A percentile compares a stretch with the other conserved stretches of the same genome.
Evolutionary conservation across 2,888 invertebrate genomes (phyloP).

Genomic region (Phaonia tiefii): DNA sequence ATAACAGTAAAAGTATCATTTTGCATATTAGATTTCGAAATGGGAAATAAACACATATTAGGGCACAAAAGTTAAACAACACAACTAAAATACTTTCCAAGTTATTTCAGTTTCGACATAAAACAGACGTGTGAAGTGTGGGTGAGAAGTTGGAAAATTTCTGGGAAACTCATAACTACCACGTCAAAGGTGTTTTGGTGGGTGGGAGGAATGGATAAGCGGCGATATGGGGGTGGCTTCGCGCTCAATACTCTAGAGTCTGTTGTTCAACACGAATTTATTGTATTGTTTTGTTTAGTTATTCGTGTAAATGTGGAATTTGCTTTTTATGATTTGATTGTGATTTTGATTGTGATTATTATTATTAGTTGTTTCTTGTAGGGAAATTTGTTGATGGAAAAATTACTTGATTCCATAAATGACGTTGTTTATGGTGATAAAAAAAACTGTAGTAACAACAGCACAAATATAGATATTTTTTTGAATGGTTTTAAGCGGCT

Average conservation of each 20-base stretch:
- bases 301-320: constrained; percentile 52
- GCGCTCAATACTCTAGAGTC: constrained; percentile 21
- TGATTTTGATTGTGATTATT: constrained; percentile 25
- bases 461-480: neutral
- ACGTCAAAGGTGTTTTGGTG: neutral
- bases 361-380: constrained; percentile 20
- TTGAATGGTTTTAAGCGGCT: neutral
- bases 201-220: neutral
- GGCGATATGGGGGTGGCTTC: neutral
- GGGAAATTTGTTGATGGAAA: constrained; percentile 36
- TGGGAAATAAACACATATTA: neutral
- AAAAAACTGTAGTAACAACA: constrained; percentile 6
- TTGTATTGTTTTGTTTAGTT: constrained; percentile 28
- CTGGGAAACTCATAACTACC: neutral
- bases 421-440: constrained; percentile 41
- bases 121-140: neutral
- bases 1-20: constrained; percentile 1
- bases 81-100: neutral
- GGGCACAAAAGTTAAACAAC: neutral
- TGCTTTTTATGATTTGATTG: constrained; percentile 36
- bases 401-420: constrained; percentile 41
- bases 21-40: no score
- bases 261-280: constrained; percentile 48
- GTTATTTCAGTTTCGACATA: neutral
- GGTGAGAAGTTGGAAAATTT: neutral